Conservation (phyloP, 2,888 invertebrate genomes). For the Lacanobia wlatinum region DNA sequence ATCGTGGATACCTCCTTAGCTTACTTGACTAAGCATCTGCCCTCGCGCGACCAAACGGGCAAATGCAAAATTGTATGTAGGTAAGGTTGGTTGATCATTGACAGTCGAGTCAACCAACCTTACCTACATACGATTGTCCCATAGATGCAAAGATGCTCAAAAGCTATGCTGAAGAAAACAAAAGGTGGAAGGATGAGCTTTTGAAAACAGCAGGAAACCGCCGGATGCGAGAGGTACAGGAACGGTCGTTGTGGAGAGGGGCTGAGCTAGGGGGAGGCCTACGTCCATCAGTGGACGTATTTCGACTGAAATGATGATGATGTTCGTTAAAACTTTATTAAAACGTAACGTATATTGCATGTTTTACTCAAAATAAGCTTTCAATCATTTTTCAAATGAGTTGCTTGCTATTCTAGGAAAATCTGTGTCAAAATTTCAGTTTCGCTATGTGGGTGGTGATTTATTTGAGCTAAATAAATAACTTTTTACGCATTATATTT, state of each 20-base stretch:
- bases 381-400: too few species aligned
- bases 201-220: too few species aligned
- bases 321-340: not conserved
- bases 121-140: not conserved
- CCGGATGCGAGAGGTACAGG: too few species aligned
- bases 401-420: too few species aligned
- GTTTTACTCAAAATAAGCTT: too few species aligned
- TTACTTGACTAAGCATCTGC: not conserved
- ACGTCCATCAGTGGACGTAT: not conserved
- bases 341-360: too few species aligned
- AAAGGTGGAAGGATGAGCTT: not conserved
- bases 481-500: too few species aligned
- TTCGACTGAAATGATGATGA: not conserved
- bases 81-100: not conserved
- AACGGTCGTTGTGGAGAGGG: fast-evolving
- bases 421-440: too few species aligned
- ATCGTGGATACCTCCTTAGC: not conserved
- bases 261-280: not conserved
- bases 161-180: not conserved
- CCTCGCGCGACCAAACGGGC: not conserved
- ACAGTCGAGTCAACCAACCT: not conserved
- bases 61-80: not conserved
- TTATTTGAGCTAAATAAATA: too few species aligned
- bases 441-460: too few species aligned
- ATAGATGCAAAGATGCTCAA: not conserved